Evolutionary conservation across 2,113 vertebrate genomes (phyloP).

Genomic region (Sinocyclocheilus anshuiensis): DNA sequence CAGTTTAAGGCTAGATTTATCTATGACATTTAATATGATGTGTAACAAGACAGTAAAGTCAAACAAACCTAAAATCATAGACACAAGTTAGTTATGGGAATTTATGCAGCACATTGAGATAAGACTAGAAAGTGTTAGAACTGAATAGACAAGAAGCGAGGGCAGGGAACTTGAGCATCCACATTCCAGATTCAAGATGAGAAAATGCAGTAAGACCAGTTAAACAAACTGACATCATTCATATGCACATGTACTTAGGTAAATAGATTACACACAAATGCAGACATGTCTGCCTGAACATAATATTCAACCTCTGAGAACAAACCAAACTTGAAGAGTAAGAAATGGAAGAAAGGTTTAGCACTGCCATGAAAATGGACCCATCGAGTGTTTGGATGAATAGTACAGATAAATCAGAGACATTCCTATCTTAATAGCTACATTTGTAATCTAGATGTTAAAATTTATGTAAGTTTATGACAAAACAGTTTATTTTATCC

Average conservation of each 20-base stretch:
- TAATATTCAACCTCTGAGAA: not conserved
- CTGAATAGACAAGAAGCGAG: not conserved
- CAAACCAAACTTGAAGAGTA: not conserved
- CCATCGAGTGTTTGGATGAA: not conserved
- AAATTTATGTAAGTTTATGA: not conserved
- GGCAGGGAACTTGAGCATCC: not conserved
- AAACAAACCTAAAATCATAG: not conserved
- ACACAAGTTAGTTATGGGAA: not conserved
- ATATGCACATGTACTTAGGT: not conserved
- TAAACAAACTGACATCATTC: not conserved
- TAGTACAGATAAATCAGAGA: not conserved
- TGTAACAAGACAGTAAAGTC: not conserved
- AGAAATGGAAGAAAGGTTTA: too few species aligned
- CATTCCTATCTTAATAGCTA: not conserved
- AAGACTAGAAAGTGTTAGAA: not conserved
- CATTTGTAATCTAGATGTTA: not conserved
- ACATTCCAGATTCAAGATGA: not conserved
- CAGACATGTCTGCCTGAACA: not conserved
- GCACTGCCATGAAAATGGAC: not conserved
- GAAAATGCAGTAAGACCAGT: conserved; percentile 23
- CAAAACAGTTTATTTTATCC: not conserved
- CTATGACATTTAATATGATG: not conserved
- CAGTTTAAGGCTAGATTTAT: not conserved
- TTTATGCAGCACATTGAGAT: not conserved
- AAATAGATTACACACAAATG: not conserved